Conservation (phyloP, 1,140 invertebrate genomes). For the Aphelinus atriplicis region DNA sequence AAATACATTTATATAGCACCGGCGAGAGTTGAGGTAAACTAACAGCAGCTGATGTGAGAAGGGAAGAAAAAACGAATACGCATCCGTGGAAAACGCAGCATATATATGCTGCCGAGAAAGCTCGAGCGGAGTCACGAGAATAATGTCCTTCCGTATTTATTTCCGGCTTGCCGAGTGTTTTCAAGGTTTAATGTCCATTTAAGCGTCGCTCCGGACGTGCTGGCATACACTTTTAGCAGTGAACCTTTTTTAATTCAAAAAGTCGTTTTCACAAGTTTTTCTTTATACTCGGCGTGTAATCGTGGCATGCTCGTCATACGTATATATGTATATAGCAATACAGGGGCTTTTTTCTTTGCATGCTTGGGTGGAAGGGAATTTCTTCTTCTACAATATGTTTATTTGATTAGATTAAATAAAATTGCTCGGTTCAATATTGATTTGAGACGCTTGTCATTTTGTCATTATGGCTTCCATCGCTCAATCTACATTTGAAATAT, state of each 20-base stretch:
- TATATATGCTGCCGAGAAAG: not conserved
- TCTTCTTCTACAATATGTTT: too few relatives aligned
- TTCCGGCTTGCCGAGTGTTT: not conserved
- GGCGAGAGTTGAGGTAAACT: not conserved
- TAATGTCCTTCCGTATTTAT: slow-evolving; percentile 5
- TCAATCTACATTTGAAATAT: too few relatives aligned
- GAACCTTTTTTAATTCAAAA: slow-evolving; percentile 1
- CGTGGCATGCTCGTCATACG: too few relatives aligned
- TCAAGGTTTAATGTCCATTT: slow-evolving; percentile 13
- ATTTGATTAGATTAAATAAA: too few relatives aligned
- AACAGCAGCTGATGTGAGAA: not conserved
- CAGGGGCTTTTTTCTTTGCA: too few relatives aligned
- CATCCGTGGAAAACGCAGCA: not conserved
- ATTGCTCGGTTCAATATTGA: too few relatives aligned
- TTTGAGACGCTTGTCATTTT: too few relatives aligned
- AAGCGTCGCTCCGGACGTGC: not conserved
- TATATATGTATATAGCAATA: too few relatives aligned
- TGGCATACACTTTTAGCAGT: not conserved
- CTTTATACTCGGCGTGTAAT: too few relatives aligned
- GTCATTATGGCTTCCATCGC: too few relatives aligned
- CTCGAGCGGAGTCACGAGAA: not conserved
- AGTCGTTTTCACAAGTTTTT: slow-evolving; percentile 1
- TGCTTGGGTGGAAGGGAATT: too few relatives aligned
- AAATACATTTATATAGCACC: not conserved
- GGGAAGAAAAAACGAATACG: not conserved